Percentiles rank a stretch among this genome's conserved stretches.
These are phyloP conservation scores for Ambastaia sidthimunki DNA, from an alignment of 2,797 vertebrate species.

Conservation along the genomic window DNA sequence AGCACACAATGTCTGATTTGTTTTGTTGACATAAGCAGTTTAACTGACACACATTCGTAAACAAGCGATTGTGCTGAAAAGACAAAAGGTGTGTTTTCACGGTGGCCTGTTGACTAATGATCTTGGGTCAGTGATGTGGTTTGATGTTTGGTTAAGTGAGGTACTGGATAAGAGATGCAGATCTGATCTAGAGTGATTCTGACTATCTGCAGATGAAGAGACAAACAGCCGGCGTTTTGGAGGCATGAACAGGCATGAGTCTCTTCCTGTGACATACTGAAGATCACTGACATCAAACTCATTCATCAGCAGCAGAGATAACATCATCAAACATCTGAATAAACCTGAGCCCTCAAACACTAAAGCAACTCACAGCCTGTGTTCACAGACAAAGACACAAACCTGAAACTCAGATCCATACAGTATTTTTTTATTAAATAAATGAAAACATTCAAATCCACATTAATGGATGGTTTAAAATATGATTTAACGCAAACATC, in stretches of 20 bases:
- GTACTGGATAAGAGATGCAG: not conserved
- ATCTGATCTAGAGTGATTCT: constrained; percentile 48
- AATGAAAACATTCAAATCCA: no score
- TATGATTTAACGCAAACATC: no score
- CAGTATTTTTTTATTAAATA: no score
- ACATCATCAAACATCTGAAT: constrained; percentile 45
- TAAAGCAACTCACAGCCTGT: not conserved
- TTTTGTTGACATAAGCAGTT: constrained; percentile 5
- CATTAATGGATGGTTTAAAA: no score
- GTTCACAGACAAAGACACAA: not conserved
- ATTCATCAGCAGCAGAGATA: constrained; percentile 51
- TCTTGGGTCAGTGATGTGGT: not conserved
- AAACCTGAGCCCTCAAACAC: constrained; percentile 57
- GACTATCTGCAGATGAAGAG: constrained; percentile 53
- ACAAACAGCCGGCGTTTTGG: constrained; percentile 67
- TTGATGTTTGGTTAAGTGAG: not conserved
- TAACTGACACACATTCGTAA: constrained; percentile 42
- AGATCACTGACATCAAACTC: constrained; percentile 57
- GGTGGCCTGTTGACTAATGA: not conserved
- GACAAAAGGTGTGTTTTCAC: constrained; percentile 54
- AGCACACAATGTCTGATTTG: constrained; percentile 5
- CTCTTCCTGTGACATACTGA: constrained; percentile 57
- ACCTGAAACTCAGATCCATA: not conserved
- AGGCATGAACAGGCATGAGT: constrained; percentile 71
- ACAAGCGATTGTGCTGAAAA: constrained; percentile 63